Conservation (phyloP, 1,140 invertebrate species). For the Drosophila lacteicornis region DNA sequence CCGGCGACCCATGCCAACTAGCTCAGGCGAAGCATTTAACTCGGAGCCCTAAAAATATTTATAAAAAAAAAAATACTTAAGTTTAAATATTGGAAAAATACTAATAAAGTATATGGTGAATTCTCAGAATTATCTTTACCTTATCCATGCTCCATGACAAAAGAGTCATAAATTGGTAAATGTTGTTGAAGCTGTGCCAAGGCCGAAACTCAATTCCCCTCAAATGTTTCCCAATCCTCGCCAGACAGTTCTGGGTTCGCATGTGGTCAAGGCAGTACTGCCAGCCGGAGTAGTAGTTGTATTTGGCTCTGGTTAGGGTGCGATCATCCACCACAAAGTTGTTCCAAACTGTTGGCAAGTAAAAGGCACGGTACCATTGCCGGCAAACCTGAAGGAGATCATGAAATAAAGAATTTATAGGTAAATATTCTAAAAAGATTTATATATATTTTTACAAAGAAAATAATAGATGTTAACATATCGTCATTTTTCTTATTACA, state of each 20-base stretch:
- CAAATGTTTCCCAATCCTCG: conserved; percentile 89
- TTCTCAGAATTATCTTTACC: conserved; percentile 10
- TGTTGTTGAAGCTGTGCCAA: conserved; percentile 92
- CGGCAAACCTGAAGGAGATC: conserved; percentile 67
- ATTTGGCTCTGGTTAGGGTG: conserved; percentile 90
- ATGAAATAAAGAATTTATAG: not conserved
- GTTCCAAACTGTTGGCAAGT: conserved; percentile 90
- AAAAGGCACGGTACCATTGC: conserved; percentile 90
- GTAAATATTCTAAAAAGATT: no score
- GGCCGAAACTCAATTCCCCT: conserved; percentile 90
- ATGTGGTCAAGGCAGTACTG: conserved; percentile 92
- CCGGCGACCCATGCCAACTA: conserved; percentile 86
- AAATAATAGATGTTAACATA: no score
- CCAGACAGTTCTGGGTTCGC: conserved; percentile 90
- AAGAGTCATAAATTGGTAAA: conserved; percentile 94
- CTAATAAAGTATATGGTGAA: no score
- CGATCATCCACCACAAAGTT: conserved; percentile 90
- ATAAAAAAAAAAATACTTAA: no score
- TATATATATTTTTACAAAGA: no score
- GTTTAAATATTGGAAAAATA: no score
- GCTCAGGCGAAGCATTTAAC: conserved; percentile 67
- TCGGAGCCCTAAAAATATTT: conserved; percentile 40
- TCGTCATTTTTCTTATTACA: no score
- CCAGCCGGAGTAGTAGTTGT: conserved; percentile 94
- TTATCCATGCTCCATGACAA: conserved; percentile 90